phyloP scores from a whole-genome alignment of 2,888 invertebrate species.

The Limnephilus marmoratus region DNA sequence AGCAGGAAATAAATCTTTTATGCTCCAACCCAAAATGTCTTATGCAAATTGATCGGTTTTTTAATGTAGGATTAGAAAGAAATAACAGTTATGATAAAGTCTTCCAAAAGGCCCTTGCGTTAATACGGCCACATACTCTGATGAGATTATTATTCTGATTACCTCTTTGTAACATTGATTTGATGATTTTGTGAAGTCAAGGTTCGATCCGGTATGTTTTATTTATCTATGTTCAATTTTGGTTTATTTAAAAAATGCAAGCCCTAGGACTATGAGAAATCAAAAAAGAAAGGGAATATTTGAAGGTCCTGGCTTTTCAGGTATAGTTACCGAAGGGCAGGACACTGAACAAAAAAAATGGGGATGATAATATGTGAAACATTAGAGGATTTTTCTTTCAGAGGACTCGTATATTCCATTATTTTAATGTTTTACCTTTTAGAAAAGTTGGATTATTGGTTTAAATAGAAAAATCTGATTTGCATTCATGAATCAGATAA shows the following conservation, averaged over 20 bases:
- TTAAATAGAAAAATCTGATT: neutral
- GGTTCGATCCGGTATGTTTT: neutral
- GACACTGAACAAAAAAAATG: neutral
- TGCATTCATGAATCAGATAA: neutral
- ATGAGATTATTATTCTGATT: neutral
- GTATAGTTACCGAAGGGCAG: neutral
- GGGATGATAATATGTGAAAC: too few species aligned
- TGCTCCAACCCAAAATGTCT: slow-evolving; percentile 1
- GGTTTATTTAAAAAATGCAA: neutral
- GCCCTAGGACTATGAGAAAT: neutral
- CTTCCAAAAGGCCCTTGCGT: neutral
- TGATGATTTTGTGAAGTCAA: neutral
- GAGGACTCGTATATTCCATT: too few species aligned
- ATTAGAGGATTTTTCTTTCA: neutral
- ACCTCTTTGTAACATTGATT: neutral
- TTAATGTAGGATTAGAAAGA: slow-evolving; percentile 8
- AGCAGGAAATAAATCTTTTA: slow-evolving; percentile 14
- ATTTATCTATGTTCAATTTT: neutral
- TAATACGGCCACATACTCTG: neutral
- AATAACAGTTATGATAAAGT: neutral
- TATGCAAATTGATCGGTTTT: slow-evolving; percentile 16
- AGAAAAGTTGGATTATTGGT: too few species aligned
- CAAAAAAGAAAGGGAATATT: neutral
- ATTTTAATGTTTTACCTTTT: too few species aligned
- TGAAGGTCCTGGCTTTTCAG: neutral